A percentile compares a stretch with the other conserved stretches of the same genome.
phyloP scores from a whole-genome alignment of 2,113 vertebrate species.

The Heloderma charlesbogerti region DNA sequence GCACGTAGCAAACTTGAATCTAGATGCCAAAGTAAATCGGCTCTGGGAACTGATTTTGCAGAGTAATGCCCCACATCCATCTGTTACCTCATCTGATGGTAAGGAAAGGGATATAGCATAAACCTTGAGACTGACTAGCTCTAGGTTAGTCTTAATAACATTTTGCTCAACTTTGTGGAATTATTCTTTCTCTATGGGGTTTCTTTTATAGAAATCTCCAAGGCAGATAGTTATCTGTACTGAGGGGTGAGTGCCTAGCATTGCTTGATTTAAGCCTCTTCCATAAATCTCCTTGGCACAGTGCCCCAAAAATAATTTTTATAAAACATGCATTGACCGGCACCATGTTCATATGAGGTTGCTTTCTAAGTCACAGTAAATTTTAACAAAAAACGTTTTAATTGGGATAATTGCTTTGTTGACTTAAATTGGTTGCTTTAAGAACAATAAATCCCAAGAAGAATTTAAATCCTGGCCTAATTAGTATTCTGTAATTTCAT shows the following conservation, averaged over 20 bases:
- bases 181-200: not conserved
- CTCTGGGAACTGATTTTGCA: not conserved
- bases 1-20: not conserved
- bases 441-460: slow-evolving; percentile 58
- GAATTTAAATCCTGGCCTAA: slow-evolving; percentile 52
- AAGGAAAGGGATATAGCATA: not conserved
- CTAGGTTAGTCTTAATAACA: not conserved
- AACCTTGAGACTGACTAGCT: not conserved
- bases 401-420: slow-evolving; percentile 62
- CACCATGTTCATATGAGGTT: not conserved
- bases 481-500: slow-evolving; percentile 33
- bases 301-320: slow-evolving; percentile 9
- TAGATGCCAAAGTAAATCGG: not conserved
- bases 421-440: slow-evolving; percentile 55
- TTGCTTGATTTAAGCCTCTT: not conserved
- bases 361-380: slow-evolving; percentile 47
- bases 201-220: slow-evolving; percentile 24
- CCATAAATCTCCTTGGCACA: slow-evolving; percentile 26
- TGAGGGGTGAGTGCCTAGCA: not conserved
- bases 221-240: slow-evolving; percentile 4
- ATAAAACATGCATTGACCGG: slow-evolving; percentile 9
- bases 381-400: slow-evolving; percentile 51
- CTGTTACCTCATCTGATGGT: not conserved
- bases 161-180: not conserved
- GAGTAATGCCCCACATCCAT: not conserved